These are phyloP conservation scores for Tiliacea aurago DNA, from an alignment of 2,888 invertebrate species.

Conservation along the genomic window DNA sequence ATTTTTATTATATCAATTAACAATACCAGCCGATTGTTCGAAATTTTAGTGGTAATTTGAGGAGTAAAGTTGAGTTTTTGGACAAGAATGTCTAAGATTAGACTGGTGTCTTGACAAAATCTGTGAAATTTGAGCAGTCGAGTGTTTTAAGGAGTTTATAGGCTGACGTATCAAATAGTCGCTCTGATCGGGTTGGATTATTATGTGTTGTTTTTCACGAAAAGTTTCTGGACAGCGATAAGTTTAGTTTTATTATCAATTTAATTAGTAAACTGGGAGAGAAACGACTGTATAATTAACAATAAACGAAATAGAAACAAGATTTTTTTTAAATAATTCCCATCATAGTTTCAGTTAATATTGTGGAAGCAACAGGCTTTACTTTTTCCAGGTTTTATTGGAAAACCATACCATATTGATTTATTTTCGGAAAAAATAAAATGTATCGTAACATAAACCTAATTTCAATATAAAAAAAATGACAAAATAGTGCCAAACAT, in stretches of 20 bases:
- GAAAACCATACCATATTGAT: background rate
- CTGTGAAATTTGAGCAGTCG: constrained; percentile 50
- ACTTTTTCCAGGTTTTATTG: background rate
- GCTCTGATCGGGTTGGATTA: constrained; percentile 16
- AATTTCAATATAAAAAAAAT: background rate
- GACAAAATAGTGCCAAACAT: background rate
- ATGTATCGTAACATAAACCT: background rate
- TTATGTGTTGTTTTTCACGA: constrained; percentile 21
- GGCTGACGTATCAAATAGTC: constrained; percentile 27
- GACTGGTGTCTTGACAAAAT: constrained; percentile 50
- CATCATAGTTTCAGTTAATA: background rate
- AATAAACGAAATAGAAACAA: constrained; percentile 18
- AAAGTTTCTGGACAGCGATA: background rate
- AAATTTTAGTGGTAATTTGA: constrained; percentile 17
- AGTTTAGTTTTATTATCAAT: constrained; percentile 1
- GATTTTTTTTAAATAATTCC: background rate
- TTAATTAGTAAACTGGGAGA: background rate
- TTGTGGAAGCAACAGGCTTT: background rate
- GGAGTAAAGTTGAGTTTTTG: background rate
- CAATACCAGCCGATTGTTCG: background rate
- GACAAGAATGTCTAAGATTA: constrained; percentile 35
- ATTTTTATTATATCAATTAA: constrained; percentile 28
- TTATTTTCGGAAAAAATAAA: constrained; percentile 1
- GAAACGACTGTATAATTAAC: background rate
- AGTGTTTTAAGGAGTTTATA: constrained; percentile 56